Conservation (phyloP, 2,797 vertebrate genomes). For the Pteropus rufus region DNA sequence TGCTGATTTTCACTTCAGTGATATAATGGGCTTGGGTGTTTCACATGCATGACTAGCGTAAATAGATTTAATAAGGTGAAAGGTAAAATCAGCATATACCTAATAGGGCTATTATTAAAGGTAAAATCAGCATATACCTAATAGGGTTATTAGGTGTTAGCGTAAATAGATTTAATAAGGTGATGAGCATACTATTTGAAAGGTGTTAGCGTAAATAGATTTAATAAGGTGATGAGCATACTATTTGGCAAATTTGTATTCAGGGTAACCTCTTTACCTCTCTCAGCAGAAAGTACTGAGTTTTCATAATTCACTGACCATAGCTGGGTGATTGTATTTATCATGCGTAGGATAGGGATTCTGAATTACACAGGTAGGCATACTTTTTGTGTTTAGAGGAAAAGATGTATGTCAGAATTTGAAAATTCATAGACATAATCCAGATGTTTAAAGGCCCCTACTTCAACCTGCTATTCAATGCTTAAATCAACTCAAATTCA, state of each 20-base stretch:
- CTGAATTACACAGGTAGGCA: constrained; percentile 21
- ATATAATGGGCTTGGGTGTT: neutral
- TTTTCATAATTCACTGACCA: constrained; percentile 44
- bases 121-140: no score
- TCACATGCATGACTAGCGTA: neutral
- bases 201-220: neutral
- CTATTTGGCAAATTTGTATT: neutral
- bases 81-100: no score
- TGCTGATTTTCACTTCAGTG: neutral
- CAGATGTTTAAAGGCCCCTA: neutral
- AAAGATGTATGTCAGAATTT: constrained; percentile 23
- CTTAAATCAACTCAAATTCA: constrained; percentile 57
- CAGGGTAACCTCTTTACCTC: neutral
- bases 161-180: no score
- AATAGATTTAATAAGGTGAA: neutral
- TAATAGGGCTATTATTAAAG: no score
- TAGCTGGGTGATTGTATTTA: constrained; percentile 10
- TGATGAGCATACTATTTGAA: no score
- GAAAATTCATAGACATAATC: constrained; percentile 51
- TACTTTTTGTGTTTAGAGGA: constrained; percentile 8
- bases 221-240: neutral
- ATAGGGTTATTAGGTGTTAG: no score
- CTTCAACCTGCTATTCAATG: constrained; percentile 36
- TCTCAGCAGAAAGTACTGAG: neutral
- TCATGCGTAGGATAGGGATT: neutral